phyloP scores from a whole-genome alignment of 2,888 invertebrate species.

The Drosophila longiperda region DNA sequence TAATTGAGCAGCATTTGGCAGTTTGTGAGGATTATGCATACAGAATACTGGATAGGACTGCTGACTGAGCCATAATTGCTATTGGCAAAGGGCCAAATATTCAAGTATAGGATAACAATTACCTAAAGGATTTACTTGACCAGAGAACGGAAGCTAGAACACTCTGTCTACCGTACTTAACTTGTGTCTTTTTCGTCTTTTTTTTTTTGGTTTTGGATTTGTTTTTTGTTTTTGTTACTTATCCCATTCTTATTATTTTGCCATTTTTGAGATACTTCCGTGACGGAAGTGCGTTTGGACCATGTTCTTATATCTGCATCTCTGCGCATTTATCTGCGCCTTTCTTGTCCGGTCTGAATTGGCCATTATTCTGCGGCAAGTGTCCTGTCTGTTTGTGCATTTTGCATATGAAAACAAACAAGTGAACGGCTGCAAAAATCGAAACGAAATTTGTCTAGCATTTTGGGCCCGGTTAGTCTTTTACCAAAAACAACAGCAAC shows the following conservation, averaged over 20 bases:
- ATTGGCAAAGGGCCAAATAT: conserved; percentile 12
- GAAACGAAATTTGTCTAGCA: conserved; percentile 15
- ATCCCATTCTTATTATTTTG: conserved; percentile 16
- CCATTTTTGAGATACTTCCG: conserved; percentile 60
- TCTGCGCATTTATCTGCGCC: conserved; percentile 20
- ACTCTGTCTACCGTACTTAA: conserved; percentile 62
- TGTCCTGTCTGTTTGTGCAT: conserved; percentile 50
- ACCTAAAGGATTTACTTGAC: conserved; percentile 70
- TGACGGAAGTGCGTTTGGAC: conserved; percentile 61
- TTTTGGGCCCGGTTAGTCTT: conserved; percentile 52
- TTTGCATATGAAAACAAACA: conserved; percentile 80
- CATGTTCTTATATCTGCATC: conserved; percentile 13
- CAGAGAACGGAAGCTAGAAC: conserved; percentile 70
- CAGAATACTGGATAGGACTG: conserved; percentile 2
- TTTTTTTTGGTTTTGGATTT: conserved; percentile 9
- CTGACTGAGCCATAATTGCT: conserved; percentile 9
- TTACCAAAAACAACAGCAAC: conserved; percentile 35
- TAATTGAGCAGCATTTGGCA: conserved; percentile 70
- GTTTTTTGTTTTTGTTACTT: conserved; percentile 11
- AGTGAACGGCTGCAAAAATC: conserved; percentile 49
- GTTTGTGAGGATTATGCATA: conserved; percentile 50
- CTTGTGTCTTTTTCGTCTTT: conserved; percentile 67
- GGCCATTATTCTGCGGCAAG: conserved; percentile 51
- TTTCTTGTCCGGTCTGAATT: conserved; percentile 9
- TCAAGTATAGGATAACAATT: conserved; percentile 72